Evolutionary conservation across 2,113 vertebrate genomes (phyloP).

Genomic region (Corvus cornix): DNA sequence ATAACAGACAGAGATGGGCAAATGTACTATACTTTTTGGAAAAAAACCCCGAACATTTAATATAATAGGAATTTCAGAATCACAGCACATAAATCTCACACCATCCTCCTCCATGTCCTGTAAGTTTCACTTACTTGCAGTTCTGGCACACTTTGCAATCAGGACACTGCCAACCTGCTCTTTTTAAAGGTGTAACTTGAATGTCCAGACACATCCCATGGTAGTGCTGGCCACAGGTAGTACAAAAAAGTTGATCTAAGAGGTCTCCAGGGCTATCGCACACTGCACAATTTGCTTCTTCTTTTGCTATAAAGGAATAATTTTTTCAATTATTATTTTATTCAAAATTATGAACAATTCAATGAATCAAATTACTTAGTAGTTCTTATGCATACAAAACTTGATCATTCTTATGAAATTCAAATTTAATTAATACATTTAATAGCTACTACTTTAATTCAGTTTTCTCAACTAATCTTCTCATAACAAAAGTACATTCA

Average conservation of each 20-base stretch:
- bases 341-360: not conserved
- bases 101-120: not conserved
- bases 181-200: conserved; percentile 82
- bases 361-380: not conserved
- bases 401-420: not conserved
- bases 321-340: not conserved
- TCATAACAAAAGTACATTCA: not conserved
- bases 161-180: conserved; percentile 96
- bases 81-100: not conserved
- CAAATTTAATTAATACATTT: not conserved
- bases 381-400: not conserved
- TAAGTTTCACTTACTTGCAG: conserved; percentile 89
- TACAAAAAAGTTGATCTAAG: conserved; percentile 90
- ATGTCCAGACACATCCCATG: conserved; percentile 92
- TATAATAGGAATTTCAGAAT: not conserved
- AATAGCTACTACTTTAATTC: not conserved
- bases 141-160: conserved; percentile 94
- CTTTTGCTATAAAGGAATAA: conserved; percentile 76
- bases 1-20: not conserved
- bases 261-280: conserved; percentile 86
- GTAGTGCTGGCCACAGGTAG: conserved; percentile 91
- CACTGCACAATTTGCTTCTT: conserved; percentile 88
- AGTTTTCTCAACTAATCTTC: not conserved
- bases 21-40: not conserved
- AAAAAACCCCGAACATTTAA: not conserved